Evolutionary conservation across 2,113 vertebrate genomes (phyloP), one percentile per base, ranked within the genome.

Genomic region (Plectropomus leopardus): DNA sequence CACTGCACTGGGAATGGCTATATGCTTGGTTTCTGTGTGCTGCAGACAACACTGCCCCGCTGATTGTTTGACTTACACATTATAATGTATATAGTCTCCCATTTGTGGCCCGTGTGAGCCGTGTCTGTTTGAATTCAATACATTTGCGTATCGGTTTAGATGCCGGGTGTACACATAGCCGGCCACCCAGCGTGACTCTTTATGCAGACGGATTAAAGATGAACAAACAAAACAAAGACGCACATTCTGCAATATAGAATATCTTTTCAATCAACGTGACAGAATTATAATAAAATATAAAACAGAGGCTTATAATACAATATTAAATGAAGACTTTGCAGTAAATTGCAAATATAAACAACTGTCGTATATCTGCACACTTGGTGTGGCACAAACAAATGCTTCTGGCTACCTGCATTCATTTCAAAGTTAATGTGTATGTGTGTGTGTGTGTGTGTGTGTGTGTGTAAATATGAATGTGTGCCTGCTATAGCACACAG

Each of bases 171-270:
- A 77, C 71, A 83, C 77, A 75, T 78, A 85, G 79, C 50, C 14
- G 92, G 84, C 93, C 94, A 94, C 93, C 93, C 93, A 92, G 90
- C 5, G 80, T 72, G 88, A 83, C 72, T 92, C 86, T 92, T 92
- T 92, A 87, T 89, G 64, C 50, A 48, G 75, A 83, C 70, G 88
- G 92, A 94, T 95, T 94, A 95, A 82, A 84, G 87, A 84, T 86
- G 53, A 93, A 93, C 73, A 90, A 64, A 82, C 87, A 90, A 82
- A 85, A 87, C 91, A 92, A 80, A 86, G 91, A 91, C 82, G 92
- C 78, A 93, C 88, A 76, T 89, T 92, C 80, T 85, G 88, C 78
- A 90, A 92, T 90, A 91, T 87, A 93, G 77, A 88, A 88, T 85
- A 86, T 88, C 73, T 89, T 86, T 82, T 86, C 90, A 92, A 91